Evolutionary conservation across 2,113 vertebrate species (phyloP).

Genomic region (Lophura nycthemera): DNA sequence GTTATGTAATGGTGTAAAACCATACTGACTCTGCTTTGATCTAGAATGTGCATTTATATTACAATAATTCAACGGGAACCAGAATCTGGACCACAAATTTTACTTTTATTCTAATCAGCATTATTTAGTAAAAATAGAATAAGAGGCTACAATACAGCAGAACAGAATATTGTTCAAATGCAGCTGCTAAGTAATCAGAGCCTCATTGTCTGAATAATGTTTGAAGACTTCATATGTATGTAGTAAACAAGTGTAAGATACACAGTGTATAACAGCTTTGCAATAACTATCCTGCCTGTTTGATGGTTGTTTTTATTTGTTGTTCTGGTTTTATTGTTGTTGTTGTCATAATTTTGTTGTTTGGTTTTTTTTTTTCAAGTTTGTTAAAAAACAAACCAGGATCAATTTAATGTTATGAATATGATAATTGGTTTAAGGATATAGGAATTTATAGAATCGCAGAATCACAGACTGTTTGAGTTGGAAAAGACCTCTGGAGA

Average conservation of each 20-base stretch:
- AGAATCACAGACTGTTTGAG: not conserved
- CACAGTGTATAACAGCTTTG: not conserved
- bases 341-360: too few relatives aligned
- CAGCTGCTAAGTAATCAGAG: conserved; percentile 54
- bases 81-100: not conserved
- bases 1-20: not conserved
- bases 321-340: not conserved
- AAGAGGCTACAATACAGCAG: not conserved
- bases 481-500: not conserved
- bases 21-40: not conserved
- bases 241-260: not conserved
- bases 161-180: conserved; percentile 22
- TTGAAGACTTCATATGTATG: conserved; percentile 39
- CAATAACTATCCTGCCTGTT: conserved; percentile 1
- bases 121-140: conserved; percentile 2
- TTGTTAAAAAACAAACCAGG: not conserved
- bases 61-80: not conserved
- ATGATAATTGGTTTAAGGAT: not conserved
- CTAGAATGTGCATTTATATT: not conserved
- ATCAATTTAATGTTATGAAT: not conserved
- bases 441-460: not conserved
- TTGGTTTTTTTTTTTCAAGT: not conserved
- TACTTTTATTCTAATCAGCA: conserved; percentile 7
- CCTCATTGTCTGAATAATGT: conserved; percentile 26
- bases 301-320: not conserved